Evolutionary conservation across 2,113 vertebrate species (phyloP).

Genomic region (Piprites chloris): DNA sequence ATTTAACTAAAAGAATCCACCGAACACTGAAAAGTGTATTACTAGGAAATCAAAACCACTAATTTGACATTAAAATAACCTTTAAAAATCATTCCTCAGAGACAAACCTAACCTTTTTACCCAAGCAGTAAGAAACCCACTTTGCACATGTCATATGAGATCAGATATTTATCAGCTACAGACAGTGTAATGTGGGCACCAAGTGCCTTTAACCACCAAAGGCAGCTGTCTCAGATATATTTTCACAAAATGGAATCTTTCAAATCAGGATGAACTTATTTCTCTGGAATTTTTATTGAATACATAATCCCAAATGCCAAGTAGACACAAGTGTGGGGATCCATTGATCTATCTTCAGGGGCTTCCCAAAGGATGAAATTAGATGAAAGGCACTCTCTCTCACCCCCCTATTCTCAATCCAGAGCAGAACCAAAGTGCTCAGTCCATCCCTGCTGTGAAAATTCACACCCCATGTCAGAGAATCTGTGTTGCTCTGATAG

Average conservation of each 20-base stretch:
- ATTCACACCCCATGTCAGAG: not conserved
- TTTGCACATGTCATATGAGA: not conserved
- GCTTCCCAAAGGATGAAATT: not conserved
- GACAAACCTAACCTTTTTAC: conserved; percentile 46
- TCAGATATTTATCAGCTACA: not conserved
- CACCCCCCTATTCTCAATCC: not conserved
- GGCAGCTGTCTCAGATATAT: not conserved
- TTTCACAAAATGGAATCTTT: not conserved
- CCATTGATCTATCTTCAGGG: not conserved
- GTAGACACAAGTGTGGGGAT: not conserved
- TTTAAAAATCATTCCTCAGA: conserved; percentile 47
- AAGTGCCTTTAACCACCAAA: not conserved
- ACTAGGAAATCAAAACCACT: not conserved
- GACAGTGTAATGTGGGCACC: not conserved
- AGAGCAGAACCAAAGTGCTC: not conserved
- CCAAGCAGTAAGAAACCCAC: not conserved
- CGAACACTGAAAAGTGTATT: conserved; percentile 19
- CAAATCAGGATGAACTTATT: not conserved
- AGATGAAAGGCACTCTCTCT: not conserved
- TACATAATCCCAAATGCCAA: not conserved
- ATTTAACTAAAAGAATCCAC: conserved; percentile 8
- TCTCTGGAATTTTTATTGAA: not conserved
- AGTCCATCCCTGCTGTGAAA: not conserved
- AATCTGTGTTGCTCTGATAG: not conserved
- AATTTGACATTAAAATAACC: conserved; percentile 66